These are phyloP conservation scores for Lasioglossum villosulum DNA, from an alignment of 2,888 invertebrate genomes.

Conservation along the genomic window DNA sequence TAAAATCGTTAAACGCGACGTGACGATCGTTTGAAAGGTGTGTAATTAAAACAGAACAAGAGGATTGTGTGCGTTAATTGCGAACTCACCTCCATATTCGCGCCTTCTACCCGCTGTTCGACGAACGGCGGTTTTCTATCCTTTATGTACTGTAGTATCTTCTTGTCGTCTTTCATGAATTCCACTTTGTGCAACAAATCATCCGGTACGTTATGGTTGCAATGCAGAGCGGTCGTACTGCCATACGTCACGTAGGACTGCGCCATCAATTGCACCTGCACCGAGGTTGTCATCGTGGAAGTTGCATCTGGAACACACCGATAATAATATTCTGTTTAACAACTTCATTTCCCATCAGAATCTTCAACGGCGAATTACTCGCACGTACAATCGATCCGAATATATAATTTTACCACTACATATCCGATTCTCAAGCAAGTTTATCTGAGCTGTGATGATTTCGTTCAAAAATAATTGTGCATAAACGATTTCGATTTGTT, in stretches of 20 bases:
- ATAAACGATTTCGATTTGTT: too few species aligned
- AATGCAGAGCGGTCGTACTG: constrained; percentile 89
- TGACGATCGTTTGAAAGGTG: constrained; percentile 39
- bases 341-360: neutral
- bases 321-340: neutral
- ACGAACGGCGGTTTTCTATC: constrained; percentile 91
- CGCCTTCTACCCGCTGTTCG: constrained; percentile 89
- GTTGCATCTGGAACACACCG: constrained; percentile 64
- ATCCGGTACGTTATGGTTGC: constrained; percentile 91
- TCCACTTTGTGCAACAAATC: constrained; percentile 92
- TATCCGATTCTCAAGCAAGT: neutral
- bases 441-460: too few species aligned
- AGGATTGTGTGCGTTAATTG: constrained; percentile 83
- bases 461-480: too few species aligned
- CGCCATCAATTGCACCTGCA: constrained; percentile 88
- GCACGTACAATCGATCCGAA: neutral
- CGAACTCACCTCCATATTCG: constrained; percentile 89
- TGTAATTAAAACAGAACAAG: constrained; percentile 30
- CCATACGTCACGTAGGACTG: constrained; percentile 91
- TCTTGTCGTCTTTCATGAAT: constrained; percentile 89
- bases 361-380: neutral
- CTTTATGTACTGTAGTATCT: constrained; percentile 93
- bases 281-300: constrained; percentile 81
- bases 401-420: neutral
- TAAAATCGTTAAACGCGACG: constrained; percentile 11